phyloP scores from a whole-genome alignment of 2,113 vertebrate species.

The Lates calcarifer region DNA sequence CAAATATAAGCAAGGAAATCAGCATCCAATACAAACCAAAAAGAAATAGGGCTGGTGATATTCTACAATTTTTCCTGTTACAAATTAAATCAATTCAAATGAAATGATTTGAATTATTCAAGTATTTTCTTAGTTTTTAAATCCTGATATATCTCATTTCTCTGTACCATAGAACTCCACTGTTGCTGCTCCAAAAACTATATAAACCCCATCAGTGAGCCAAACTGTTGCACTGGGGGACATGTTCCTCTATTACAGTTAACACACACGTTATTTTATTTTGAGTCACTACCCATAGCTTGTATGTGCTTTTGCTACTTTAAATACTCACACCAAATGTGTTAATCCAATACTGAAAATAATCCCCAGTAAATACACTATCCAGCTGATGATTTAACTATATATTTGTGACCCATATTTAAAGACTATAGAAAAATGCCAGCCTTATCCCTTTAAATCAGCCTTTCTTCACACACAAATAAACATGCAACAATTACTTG shows the following conservation, averaged over 20 bases:
- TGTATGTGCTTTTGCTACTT: background rate
- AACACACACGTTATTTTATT: background rate
- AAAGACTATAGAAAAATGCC: background rate
- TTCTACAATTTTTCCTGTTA: background rate
- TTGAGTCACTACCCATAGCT: background rate
- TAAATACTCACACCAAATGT: background rate
- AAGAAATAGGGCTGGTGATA: background rate
- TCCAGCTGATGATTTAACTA: background rate
- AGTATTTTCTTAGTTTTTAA: background rate
- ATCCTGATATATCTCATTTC: background rate
- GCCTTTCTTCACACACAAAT: slow-evolving; percentile 3
- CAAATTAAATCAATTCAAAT: too few species aligned
- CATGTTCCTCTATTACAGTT: background rate
- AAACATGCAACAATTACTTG: slow-evolving; percentile 8
- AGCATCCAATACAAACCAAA: too few species aligned
- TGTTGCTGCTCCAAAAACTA: too few species aligned
- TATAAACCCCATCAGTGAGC: background rate
- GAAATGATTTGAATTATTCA: too few species aligned
- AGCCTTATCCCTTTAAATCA: slow-evolving; percentile 2
- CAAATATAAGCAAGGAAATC: too few species aligned
- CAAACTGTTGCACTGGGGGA: background rate
- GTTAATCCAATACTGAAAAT: background rate
- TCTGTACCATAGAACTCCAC: too few species aligned
- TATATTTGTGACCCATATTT: background rate
- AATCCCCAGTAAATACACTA: background rate